Evolutionary conservation across 2,113 vertebrate species (phyloP), one percentile per base, ranked within the genome.

Genomic region (Psilopsiagon aymara): DNA sequence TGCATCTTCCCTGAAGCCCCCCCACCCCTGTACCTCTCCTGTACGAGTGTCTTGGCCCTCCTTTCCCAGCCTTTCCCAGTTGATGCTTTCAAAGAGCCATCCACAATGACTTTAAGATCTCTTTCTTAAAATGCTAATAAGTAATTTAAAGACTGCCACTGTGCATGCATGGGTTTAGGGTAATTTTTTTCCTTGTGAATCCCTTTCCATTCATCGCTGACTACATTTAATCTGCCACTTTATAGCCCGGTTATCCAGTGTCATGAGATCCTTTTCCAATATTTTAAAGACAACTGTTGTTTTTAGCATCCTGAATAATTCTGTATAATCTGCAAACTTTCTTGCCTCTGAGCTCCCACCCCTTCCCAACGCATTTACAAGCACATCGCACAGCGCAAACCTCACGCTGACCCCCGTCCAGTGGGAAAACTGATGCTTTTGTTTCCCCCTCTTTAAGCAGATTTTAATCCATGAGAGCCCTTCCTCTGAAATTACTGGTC

Each of bases 51-150:
- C 93, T 51, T 68, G 31, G 1, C 44, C 76, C 83, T 75, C 52
- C 63, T 74, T 85, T 93, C 92, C 92, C 96, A 93, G 87, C 92
- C 84, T 71, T 60, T 47, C 94, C 83, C 86, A 9, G 77, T 86
- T 33, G 89, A 47, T 47, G 91, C 93, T 95, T 96, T 96, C 95
- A 96, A 96, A 96, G 91, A 78, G 74, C 89, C 91, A 92, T 95
- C 94, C 91, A 97, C 96, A 97, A 97, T 89, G 96, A 97, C 95
- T 97, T 97, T 95, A 95, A 92, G 94, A 95, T 97, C 96, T 96
- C 96, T 97, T 96, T 96, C 95, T 95, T 68, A 96, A 96, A 96
- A 97, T 97, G 96, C 96, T 97, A 97, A 97, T 97, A 92, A 97
- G 95, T 95, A 95, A 95, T 96, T 92, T 96, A 96, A 95, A 96